Conservation (phyloP, 2,888 invertebrate species). For the Apocheima hispidaria region DNA sequence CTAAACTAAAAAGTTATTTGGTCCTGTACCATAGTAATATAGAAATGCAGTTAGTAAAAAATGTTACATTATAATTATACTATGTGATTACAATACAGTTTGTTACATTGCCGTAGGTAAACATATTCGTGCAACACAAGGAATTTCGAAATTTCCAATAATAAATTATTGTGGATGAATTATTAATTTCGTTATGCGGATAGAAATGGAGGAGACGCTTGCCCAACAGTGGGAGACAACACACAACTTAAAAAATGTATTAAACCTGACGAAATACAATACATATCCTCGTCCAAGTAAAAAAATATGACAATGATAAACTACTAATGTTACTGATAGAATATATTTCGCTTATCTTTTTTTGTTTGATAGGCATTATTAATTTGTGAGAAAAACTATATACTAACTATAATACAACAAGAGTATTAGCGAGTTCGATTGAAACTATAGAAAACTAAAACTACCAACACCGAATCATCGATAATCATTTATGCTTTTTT, state of each 20-base stretch:
- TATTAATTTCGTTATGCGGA: too few relatives aligned
- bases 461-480: constrained; percentile 41
- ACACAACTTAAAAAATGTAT: too few relatives aligned
- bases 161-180: too few relatives aligned
- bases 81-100: too few relatives aligned
- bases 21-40: constrained; percentile 21
- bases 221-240: too few relatives aligned
- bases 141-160: not conserved
- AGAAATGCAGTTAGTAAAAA: constrained; percentile 16
- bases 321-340: too few relatives aligned
- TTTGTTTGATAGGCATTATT: too few relatives aligned
- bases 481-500: constrained; percentile 25
- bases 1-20: constrained; percentile 9
- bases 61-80: constrained; percentile 5
- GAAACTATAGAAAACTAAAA: constrained; percentile 29
- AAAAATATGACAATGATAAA: too few relatives aligned
- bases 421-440: not conserved
- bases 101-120: not conserved
- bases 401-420: not conserved
- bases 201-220: too few relatives aligned
- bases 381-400: not conserved
- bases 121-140: not conserved
- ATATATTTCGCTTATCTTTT: too few relatives aligned
- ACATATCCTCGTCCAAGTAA: too few relatives aligned
- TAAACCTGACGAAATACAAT: too few relatives aligned